Base-by-base conservation (phyloP, 2,888 invertebrate genomes). In the Macrostomum cliftonense region DNA sequence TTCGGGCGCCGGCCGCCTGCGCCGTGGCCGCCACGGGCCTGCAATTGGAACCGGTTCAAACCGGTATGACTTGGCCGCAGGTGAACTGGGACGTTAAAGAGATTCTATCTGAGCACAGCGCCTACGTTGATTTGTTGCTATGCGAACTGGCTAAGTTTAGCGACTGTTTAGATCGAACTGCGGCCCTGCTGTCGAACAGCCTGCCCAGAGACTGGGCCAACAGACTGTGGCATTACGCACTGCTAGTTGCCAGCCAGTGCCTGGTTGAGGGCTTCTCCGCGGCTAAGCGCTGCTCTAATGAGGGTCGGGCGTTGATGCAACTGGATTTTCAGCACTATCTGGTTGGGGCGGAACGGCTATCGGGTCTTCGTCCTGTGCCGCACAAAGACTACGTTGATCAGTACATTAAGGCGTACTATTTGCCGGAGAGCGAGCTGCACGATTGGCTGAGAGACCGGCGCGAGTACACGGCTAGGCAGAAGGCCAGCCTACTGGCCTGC, bases 271-370 rank as follows among this genome's bases (percentile, higher is more conserved):
- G 14, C 21, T 50, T 54, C 45, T 80, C 87, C 0, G 81, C 80
- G 61, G 83, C 85, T 0, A 85, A 82, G 54, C 89, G 87, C 66
- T 97, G 97, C 70, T 83, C 88, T 0, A 87, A 88, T 58, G 93
- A 88, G 20, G 97, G 97, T 0, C 74, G 97, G 39, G 95, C 89
- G 0, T 71, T 97, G 12, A 97, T 97, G 95, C 93, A 93, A 64
- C 73, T 97, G 19, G 97, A 97, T 74, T 93, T 88, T 63, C 84
- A 88, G 9, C 93, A 95, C 66, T 79, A 93, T 54, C 77, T 88
- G 56, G 79, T 84, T 19, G 88, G 91, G 65, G 60, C 73, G 36
- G 89, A 93, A 68, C 79, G 82, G 61, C 78, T 91, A 48, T 82
- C 87, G 0, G 78, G 78, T 1, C 65, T 87, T 9, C 80, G 71